Percentiles rank a stretch among this genome's conserved stretches.
Evolutionary conservation across 2,888 invertebrate genomes (phyloP).

Genomic region (Dioctria rufipes): DNA sequence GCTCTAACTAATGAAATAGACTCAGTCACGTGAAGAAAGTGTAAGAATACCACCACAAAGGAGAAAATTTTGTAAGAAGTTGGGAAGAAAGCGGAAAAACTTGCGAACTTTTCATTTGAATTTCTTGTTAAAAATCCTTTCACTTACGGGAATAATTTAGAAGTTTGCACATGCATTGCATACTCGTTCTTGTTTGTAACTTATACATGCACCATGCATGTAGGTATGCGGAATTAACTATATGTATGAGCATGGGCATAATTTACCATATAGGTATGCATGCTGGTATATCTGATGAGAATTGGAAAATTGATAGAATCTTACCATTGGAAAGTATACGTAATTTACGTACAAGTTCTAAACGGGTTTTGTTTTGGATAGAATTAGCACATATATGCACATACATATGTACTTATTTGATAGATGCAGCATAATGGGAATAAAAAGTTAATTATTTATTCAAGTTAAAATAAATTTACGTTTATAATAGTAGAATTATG

Average conservation of each 20-base stretch:
- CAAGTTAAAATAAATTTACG: too few relatives aligned
- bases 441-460: too few relatives aligned
- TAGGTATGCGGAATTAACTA: not conserved
- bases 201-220: not conserved
- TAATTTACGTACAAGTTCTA: not conserved
- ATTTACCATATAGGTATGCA: too few relatives aligned
- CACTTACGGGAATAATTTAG: constrained; percentile 42
- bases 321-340: not conserved
- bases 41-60: constrained; percentile 36
- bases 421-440: too few relatives aligned
- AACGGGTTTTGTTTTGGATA: constrained; percentile 3
- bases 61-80: constrained; percentile 13
- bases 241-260: not conserved
- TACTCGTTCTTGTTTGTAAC: not conserved
- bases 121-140: constrained; percentile 32
- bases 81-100: constrained; percentile 46
- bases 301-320: constrained; percentile 7
- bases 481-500: too few relatives aligned
- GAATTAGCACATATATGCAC: not conserved
- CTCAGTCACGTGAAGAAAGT: constrained; percentile 18
- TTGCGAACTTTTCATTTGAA: constrained; percentile 23
- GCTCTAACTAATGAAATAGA: constrained; percentile 29
- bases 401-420: too few relatives aligned
- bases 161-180: constrained; percentile 32
- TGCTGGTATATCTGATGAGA: not conserved